Evolutionary conservation across 2,113 vertebrate genomes (phyloP), one percentile per base, ranked within the genome.

Genomic region (Excalfactoria chinensis): DNA sequence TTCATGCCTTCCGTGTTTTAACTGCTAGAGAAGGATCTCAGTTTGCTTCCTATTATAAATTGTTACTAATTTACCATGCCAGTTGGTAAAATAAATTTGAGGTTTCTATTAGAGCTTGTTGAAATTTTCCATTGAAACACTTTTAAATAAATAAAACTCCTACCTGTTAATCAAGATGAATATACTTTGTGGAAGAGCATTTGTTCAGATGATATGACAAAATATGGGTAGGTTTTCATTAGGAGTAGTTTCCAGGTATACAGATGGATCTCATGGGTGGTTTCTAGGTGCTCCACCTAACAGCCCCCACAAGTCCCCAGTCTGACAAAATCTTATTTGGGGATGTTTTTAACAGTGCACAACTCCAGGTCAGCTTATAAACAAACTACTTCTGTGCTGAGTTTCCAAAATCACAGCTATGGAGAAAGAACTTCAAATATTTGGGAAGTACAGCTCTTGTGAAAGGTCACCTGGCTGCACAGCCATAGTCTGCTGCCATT

Each of bases 11-110:
- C 37, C 40, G 55, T 76, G 44, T 55, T 44, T 90, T 92, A 95
- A 78, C 78, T 95, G 55, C 89, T 81, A 60, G 56, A 85, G 86
- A 94, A 82, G 70, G 69, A 26, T 84, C 30, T 91, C 82, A 69
- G 63, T 77, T 77, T 88, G 35, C 70, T 75, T 87, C 69, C 13
- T 51, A 46, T 67, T 91, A 84, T 81, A 92, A 86, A 69, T 89
- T 80, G 53, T 74, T 85, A 88, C 35, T 91, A 73, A 89, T 44
- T 78, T 80, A 93, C 85, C 43, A 53, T 8, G 26, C 56, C 66
- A 92, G 44, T 89, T 81, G 69, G n/a, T 35, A 64, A 86, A 93
- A 91, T 10, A 16, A 86, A 89, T 88, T 79, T 69, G 53, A 41
- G 77, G 72, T 77, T 93, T 92, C 66, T 59, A 49, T 56, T 35